Conservation (phyloP, 2,888 invertebrate genomes). For the Lochmaea capreae region DNA sequence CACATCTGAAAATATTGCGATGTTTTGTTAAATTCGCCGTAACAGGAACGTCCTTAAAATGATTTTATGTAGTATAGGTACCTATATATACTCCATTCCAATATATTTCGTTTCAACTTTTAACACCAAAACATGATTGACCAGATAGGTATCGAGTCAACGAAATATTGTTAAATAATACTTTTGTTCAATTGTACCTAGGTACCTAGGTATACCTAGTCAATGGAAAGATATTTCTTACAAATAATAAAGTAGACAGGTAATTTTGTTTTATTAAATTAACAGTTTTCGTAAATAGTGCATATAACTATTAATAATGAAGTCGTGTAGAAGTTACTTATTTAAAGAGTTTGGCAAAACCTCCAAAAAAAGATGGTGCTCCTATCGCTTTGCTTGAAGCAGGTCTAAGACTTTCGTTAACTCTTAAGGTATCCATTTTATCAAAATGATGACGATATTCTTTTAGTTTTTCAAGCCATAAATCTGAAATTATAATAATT, state of each 20-base stretch:
- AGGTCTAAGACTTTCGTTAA: conserved; percentile 13
- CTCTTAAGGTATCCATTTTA: conserved; percentile 7
- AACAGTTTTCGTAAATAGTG: not conserved
- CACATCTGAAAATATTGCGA: not conserved
- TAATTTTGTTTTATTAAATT: not conserved
- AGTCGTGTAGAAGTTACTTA: not conserved
- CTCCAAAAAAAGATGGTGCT: not conserved
- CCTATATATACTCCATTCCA: too few relatives aligned
- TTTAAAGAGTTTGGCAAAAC: not conserved
- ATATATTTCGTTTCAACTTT: too few relatives aligned
- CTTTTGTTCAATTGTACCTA: too few relatives aligned
- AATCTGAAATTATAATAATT: conserved; percentile 1
- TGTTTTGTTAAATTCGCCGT: too few relatives aligned
- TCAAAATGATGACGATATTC: conserved; percentile 16
- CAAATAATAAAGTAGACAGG: too few relatives aligned
- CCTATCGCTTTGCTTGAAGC: conserved; percentile 11
- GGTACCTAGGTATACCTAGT: too few relatives aligned
- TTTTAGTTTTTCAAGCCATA: conserved; percentile 11
- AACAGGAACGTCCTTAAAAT: too few relatives aligned
- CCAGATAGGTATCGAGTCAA: too few relatives aligned
- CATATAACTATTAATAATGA: not conserved
- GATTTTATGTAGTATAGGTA: too few relatives aligned
- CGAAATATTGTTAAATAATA: too few relatives aligned
- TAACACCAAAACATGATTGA: too few relatives aligned
- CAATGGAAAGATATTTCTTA: too few relatives aligned